These are phyloP conservation scores for Drosophila macrospina DNA, from an alignment of 2,888 invertebrate species.

Conservation along the genomic window DNA sequence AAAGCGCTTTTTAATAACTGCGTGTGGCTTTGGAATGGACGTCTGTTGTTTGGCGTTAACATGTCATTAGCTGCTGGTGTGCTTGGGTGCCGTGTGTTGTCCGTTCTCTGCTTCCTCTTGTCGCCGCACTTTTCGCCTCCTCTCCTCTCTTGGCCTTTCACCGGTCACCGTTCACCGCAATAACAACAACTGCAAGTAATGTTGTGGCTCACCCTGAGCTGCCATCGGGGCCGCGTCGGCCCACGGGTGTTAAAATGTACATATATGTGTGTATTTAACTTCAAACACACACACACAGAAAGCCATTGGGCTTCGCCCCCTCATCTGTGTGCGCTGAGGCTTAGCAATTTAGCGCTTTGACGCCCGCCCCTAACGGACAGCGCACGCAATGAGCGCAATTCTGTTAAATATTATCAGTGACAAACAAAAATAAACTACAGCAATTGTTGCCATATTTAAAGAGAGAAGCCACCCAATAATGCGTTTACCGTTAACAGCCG, in stretches of 20 bases:
- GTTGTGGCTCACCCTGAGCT: conserved; percentile 80
- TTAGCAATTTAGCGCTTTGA: conserved; percentile 59
- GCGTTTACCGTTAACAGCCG: conserved; percentile 70
- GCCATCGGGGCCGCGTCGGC: conserved; percentile 67
- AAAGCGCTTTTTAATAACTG: conserved; percentile 79
- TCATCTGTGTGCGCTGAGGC: conserved; percentile 26
- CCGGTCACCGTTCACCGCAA: conserved; percentile 75
- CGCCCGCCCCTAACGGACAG: conserved; percentile 51
- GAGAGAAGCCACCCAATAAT: conserved; percentile 63
- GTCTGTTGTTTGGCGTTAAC: conserved; percentile 67
- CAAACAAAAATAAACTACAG: conserved; percentile 41
- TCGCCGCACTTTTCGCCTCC: conserved; percentile 27
- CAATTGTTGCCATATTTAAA: conserved; percentile 40
- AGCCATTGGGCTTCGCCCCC: conserved; percentile 20
- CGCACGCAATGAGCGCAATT: conserved; percentile 43
- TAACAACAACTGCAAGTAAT: conserved; percentile 61
- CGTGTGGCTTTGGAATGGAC: conserved; percentile 59
- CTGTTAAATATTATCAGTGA: conserved; percentile 51
- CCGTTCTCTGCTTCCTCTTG: conserved; percentile 41
- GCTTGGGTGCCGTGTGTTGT: conserved; percentile 26
- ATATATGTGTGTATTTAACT: conserved; percentile 17
- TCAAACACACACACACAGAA: conserved; percentile 12
- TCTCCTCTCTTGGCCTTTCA: conserved; percentile 57
- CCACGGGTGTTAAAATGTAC: conserved; percentile 71
- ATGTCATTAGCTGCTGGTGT: conserved; percentile 72